These are phyloP conservation scores for Smutsia temminckii DNA, from an alignment of 2,797 vertebrate species.

Conservation along the genomic window DNA sequence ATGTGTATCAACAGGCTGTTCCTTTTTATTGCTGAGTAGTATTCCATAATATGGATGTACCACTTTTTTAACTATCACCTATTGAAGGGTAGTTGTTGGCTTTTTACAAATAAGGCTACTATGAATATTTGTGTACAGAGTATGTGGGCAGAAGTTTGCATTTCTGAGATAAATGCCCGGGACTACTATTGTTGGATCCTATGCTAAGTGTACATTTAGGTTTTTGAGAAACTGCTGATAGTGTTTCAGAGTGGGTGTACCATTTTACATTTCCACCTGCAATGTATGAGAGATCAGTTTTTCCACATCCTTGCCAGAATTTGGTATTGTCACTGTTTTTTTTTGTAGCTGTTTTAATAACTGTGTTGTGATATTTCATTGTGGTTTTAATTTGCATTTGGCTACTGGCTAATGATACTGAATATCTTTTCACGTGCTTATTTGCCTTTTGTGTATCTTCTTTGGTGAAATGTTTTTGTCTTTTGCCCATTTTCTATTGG, in stretches of 20 bases:
- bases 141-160: not conserved
- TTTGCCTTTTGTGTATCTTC: not conserved
- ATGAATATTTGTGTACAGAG: not conserved
- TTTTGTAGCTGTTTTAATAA: not conserved
- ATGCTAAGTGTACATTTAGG: not conserved
- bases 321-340: not conserved
- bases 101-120: conserved; percentile 1
- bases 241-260: not conserved
- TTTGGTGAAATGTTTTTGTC: not conserved
- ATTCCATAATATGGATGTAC: not conserved
- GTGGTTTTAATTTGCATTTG: conserved; percentile 28
- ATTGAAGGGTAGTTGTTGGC: not conserved
- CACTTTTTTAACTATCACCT: not conserved
- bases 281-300: not conserved
- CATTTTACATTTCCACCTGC: not conserved
- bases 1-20: not conserved
- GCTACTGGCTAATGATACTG: not conserved
- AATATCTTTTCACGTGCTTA: not conserved
- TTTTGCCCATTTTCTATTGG: conserved; percentile 33
- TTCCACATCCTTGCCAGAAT: not conserved
- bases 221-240: not conserved
- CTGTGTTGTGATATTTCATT: not conserved
- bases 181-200: not conserved
- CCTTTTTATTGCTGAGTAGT: not conserved
- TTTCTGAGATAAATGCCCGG: conserved; percentile 13